A percentile compares a stretch with the other conserved stretches of the same genome.
Conservation (phyloP, 1,140 invertebrate species). For the Euura lappo region DNA sequence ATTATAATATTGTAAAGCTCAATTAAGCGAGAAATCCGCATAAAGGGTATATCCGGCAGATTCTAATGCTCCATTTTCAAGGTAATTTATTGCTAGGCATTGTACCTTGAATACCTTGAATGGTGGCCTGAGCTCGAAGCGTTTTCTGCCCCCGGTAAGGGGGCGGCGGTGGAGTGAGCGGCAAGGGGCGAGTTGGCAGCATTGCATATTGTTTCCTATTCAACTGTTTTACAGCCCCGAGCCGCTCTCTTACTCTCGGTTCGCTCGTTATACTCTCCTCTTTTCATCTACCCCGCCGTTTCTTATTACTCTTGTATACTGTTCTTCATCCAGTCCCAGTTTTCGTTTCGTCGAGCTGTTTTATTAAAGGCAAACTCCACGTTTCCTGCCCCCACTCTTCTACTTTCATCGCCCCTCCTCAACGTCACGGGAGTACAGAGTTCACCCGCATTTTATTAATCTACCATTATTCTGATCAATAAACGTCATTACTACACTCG, state of each 20-base stretch:
- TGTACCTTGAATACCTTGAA: slow-evolving; percentile 37
- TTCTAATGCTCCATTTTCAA: slow-evolving; percentile 41
- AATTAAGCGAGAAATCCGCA: slow-evolving; percentile 36
- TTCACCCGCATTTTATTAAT: neutral
- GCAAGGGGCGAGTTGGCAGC: slow-evolving; percentile 19
- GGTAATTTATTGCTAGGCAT: slow-evolving; percentile 38
- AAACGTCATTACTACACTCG: neutral
- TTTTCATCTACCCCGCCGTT: neutral
- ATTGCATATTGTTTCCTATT: slow-evolving; percentile 39
- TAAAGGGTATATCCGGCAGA: slow-evolving; percentile 40
- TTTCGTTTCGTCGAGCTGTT: slow-evolving; percentile 1
- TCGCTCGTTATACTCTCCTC: neutral
- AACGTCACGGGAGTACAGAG: neutral
- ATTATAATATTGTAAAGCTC: slow-evolving; percentile 33
- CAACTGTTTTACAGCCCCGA: slow-evolving; percentile 31
- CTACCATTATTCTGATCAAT: neutral
- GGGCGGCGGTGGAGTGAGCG: neutral
- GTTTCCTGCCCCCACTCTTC: neutral
- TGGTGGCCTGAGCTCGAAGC: slow-evolving; percentile 20
- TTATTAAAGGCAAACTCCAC: neutral
- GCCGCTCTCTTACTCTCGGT: slow-evolving; percentile 1
- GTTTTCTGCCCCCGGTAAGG: slow-evolving; percentile 16
- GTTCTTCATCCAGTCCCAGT: neutral
- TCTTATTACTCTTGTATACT: neutral
- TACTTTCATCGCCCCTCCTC: neutral